Conservation (phyloP, 2,113 vertebrate genomes). For the Burhinus bistriatus region DNA sequence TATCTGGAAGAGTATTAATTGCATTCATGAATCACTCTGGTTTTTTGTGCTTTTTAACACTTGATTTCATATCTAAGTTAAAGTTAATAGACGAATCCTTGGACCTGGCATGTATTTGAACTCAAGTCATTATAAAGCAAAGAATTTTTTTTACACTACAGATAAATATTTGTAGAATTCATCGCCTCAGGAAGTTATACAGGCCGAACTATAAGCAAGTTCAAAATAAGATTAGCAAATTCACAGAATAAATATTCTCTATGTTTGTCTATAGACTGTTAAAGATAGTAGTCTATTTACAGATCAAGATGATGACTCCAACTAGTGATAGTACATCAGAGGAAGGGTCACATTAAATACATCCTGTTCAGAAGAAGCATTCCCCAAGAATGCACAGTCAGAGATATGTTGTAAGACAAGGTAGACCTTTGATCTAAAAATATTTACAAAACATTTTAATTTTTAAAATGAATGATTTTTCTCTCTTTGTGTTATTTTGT, state of each 20-base stretch:
- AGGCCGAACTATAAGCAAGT: neutral
- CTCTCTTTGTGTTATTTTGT: neutral
- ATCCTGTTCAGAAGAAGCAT: neutral
- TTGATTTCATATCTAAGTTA: neutral
- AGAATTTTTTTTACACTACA: neutral
- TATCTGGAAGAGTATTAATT: neutral
- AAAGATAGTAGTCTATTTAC: neutral
- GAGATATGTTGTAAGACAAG: fast-evolving
- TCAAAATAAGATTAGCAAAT: neutral
- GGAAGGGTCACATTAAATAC: neutral
- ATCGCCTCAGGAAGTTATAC: neutral
- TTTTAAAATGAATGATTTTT: neutral
- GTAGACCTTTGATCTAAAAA: neutral
- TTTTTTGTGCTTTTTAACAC: neutral
- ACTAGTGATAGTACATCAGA: neutral
- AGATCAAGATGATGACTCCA: neutral
- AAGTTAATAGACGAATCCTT: neutral
- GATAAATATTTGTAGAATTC: neutral
- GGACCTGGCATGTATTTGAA: neutral
- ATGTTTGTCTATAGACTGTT: neutral
- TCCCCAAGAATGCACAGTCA: neutral
- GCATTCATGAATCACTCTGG: neutral
- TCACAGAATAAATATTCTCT: neutral
- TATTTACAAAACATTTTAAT: neutral
- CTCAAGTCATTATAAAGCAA: neutral